Evolutionary conservation across 2,113 vertebrate genomes (phyloP).

Genomic region (Gallinago undulata): DNA sequence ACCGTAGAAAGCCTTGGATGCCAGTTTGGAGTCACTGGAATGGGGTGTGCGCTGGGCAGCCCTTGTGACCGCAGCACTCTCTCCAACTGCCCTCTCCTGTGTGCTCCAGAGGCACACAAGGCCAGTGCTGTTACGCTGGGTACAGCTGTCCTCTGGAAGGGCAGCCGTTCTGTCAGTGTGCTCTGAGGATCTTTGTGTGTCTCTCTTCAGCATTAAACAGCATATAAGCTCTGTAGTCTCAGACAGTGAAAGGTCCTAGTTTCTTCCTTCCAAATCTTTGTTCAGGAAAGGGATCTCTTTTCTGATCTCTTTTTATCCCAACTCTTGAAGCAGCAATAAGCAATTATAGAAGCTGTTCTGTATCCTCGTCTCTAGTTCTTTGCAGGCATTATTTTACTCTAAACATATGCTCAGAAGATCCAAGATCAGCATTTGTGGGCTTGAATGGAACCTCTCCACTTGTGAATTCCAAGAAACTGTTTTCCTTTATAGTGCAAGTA

Average conservation of each 20-base stretch:
- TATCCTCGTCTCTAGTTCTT: background rate
- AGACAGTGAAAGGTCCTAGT: background rate
- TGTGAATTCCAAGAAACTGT: slow-evolving; percentile 13
- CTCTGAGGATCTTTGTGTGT: background rate
- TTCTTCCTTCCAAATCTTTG: background rate
- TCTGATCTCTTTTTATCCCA: background rate
- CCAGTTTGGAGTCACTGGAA: background rate
- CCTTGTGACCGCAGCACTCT: background rate
- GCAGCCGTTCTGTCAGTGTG: background rate
- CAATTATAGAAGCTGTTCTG: background rate
- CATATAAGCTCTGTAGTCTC: background rate
- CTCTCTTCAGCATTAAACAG: background rate
- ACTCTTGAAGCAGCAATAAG: background rate
- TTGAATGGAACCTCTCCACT: background rate
- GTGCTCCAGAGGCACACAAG: background rate
- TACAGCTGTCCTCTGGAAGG: background rate
- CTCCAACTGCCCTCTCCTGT: background rate
- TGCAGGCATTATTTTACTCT: background rate
- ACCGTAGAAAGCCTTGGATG: background rate
- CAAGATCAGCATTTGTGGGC: background rate
- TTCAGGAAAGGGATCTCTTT: background rate
- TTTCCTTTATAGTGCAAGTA: slow-evolving; percentile 18
- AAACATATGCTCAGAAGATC: slow-evolving; percentile 7
- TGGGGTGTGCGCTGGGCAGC: accelerated
- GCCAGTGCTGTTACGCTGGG: accelerated